These are phyloP conservation scores for Plotosus lineatus DNA, from an alignment of 2,113 vertebrate genomes.

Conservation along the genomic window DNA sequence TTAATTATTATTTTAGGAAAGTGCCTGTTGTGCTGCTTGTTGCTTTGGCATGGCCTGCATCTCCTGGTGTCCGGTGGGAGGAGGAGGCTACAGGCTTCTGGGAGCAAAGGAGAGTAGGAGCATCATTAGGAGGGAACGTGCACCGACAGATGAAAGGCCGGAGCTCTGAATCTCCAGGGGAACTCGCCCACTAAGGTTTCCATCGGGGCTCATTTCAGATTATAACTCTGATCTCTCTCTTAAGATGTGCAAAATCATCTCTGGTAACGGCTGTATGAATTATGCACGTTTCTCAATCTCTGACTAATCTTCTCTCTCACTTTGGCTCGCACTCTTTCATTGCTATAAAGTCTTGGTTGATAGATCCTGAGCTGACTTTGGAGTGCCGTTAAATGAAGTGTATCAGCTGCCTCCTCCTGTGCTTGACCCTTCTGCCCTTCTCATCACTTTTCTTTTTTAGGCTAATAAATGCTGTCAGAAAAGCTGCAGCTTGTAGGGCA, in stretches of 20 bases:
- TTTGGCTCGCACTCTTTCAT: conserved; percentile 21
- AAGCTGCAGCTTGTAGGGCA: conserved; percentile 34
- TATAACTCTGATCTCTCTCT: conserved; percentile 60
- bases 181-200: conserved; percentile 51
- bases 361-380: conserved; percentile 41
- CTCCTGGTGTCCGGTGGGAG: conserved; percentile 25
- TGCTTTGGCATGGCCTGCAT: conserved; percentile 10
- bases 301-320: conserved; percentile 45
- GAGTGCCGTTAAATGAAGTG: conserved; percentile 55
- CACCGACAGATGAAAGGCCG: conserved; percentile 28
- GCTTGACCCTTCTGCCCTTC: conserved; percentile 52
- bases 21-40: conserved; percentile 35
- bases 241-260: conserved; percentile 59
- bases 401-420: conserved; percentile 50
- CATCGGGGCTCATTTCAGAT: conserved; percentile 54
- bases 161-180: conserved; percentile 36
- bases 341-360: conserved; percentile 45
- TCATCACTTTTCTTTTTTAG: conserved; percentile 52
- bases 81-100: not conserved
- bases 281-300: conserved; percentile 56
- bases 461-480: conserved; percentile 56
- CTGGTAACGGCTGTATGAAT: conserved; percentile 56
- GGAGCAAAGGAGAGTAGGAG: conserved; percentile 28
- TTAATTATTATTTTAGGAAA: conserved; percentile 62
- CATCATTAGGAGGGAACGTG: conserved; percentile 43